These are phyloP conservation scores for Eubasilissa regina DNA, from an alignment of 1,140 invertebrate genomes.

Conservation along the genomic window DNA sequence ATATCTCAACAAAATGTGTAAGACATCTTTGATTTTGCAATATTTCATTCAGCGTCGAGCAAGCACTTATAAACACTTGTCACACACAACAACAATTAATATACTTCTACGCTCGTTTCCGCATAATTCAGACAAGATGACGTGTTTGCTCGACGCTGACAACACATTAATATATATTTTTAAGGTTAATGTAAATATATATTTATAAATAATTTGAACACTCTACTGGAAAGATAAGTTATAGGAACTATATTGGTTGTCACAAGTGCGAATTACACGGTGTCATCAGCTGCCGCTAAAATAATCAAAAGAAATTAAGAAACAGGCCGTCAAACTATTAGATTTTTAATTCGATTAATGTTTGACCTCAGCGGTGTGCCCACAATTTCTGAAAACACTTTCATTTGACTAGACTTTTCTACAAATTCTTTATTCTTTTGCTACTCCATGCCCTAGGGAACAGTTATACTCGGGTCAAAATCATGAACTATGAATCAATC, in stretches of 20 bases:
- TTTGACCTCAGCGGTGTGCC: too few relatives aligned
- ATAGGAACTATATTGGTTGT: constrained; percentile 61
- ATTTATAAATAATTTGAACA: constrained; percentile 60
- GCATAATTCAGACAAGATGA: constrained; percentile 8
- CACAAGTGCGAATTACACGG: constrained; percentile 55
- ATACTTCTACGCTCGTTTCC: constrained; percentile 29
- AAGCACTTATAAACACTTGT: constrained; percentile 16
- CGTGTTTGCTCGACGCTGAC: background rate
- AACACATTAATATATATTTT: constrained; percentile 46
- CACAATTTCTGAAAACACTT: too few relatives aligned
- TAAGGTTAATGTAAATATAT: constrained; percentile 53
- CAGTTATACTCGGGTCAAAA: too few relatives aligned
- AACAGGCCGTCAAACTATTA: too few relatives aligned
- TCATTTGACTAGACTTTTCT: too few relatives aligned
- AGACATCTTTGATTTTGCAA: constrained; percentile 1
- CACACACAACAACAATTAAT: constrained; percentile 39
- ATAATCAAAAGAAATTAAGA: too few relatives aligned
- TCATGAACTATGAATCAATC: too few relatives aligned
- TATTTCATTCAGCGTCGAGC: background rate
- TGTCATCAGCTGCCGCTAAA: background rate
- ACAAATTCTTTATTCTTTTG: too few relatives aligned
- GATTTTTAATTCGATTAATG: too few relatives aligned
- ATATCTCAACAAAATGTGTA: constrained; percentile 33
- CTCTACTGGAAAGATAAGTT: constrained; percentile 59
- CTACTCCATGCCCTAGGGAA: too few relatives aligned